These are phyloP conservation scores for Chymomyza caudatula DNA, from an alignment of 2,888 invertebrate genomes.

Conservation along the genomic window DNA sequence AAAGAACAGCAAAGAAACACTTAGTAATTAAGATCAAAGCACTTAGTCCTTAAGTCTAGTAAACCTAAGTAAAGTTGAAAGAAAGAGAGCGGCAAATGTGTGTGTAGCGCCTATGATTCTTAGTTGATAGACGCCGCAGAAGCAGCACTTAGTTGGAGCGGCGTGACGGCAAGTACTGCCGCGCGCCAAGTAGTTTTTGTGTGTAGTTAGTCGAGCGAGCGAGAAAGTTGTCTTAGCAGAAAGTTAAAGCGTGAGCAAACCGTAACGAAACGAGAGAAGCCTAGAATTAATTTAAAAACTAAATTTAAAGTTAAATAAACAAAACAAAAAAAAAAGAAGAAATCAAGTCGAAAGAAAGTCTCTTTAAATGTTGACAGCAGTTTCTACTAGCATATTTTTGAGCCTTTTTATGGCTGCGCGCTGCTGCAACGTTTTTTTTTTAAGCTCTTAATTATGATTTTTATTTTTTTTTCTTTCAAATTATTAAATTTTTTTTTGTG, in stretches of 20 bases:
- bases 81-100: conserved; percentile 7
- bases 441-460: not conserved
- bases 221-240: conserved; percentile 36
- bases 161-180: conserved; percentile 17
- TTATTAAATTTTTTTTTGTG: not conserved
- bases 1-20: conserved; percentile 29
- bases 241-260: not conserved
- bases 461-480: not conserved
- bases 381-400: not conserved
- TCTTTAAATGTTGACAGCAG: not conserved
- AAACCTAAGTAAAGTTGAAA: conserved; percentile 46
- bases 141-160: conserved; percentile 26
- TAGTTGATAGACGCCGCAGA: conserved; percentile 44
- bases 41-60: conserved; percentile 57
- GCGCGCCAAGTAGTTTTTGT: conserved; percentile 48
- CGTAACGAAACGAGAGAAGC: not conserved
- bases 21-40: conserved; percentile 59
- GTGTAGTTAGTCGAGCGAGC: conserved; percentile 46
- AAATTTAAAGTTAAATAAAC: conserved; percentile 10
- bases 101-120: conserved; percentile 25
- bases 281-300: not conserved
- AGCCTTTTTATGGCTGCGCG: not conserved
- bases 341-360: not conserved
- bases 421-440: not conserved
- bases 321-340: conserved; percentile 28